Evolutionary conservation across 2,113 vertebrate species (phyloP), one percentile per base, ranked within the genome.

Genomic region (Takifugu flavidus): DNA sequence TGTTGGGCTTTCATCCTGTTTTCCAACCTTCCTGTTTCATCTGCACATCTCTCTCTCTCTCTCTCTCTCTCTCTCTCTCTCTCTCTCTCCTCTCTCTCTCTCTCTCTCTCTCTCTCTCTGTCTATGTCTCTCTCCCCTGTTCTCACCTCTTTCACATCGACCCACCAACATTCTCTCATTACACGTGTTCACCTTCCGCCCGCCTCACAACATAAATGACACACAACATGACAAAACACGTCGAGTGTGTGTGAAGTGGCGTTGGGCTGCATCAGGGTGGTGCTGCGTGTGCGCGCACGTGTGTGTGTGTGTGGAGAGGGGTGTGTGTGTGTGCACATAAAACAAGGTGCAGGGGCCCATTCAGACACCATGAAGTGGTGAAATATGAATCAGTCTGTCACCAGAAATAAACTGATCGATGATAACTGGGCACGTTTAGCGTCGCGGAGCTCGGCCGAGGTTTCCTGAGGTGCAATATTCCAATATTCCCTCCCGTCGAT

Each of bases 1-100:
- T 65, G 27, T n/a, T 13, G 49, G 25, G 53, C 44, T 65, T 61
- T 68, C 27, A 56, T 46, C 45, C 25, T 26, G 25, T 39, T 39
- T 39, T 39, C 11, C 34, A 39, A 39, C 34, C 34, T 39, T 39
- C 34, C 34, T 11, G 34, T 39, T 39, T 39, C 8, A 39, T 39
- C 34, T 39, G 34, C 34, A 39, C 34, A 39, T 39, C 34, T 39
- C 7, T 39, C 34, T 39, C 34, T 11, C 7, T 11, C 34, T 49
- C 14, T 13, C 25, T 39, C 29, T 29, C 29, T 60, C 34, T 56
- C 29, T 55, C 15, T 47, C 25, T 54, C 26, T 27, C 52, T 20
- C 7, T 27, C 13, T 62, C 56, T 65, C 63, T 49, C 5, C 56
- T 65, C 63, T 49, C 5, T 50, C 0, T 59, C 6, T 47, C 25